phyloP scores from a whole-genome alignment of 2,888 invertebrate species.

The Andricus quercusramuli region DNA sequence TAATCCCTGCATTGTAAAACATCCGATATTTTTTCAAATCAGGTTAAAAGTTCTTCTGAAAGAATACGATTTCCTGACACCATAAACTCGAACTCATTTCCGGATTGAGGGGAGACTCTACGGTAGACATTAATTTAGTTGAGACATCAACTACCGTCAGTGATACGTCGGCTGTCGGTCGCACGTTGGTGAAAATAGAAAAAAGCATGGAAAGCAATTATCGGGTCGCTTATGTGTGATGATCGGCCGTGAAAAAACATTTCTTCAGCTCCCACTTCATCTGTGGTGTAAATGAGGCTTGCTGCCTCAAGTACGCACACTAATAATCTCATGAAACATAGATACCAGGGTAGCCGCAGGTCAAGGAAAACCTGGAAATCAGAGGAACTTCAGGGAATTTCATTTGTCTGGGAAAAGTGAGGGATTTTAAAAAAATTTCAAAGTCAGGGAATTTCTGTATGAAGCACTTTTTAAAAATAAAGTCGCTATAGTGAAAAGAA shows the following conservation, averaged over 20 bases:
- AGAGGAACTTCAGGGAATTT: too few relatives aligned
- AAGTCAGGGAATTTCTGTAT: too few relatives aligned
- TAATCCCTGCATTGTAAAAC: neutral
- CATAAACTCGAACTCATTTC: neutral
- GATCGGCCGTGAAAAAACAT: neutral
- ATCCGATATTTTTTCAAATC: neutral
- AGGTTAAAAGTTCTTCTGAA: neutral
- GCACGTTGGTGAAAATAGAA: constrained; percentile 16
- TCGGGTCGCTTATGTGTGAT: neutral
- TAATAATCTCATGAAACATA: neutral
- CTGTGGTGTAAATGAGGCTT: neutral
- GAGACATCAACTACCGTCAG: constrained; percentile 5
- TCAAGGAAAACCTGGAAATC: too few relatives aligned
- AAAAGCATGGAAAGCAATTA: constrained; percentile 18
- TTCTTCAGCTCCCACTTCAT: neutral
- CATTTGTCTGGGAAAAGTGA: too few relatives aligned
- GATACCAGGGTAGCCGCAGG: too few relatives aligned
- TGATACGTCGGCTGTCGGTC: constrained; percentile 3
- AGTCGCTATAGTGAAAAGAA: too few relatives aligned
- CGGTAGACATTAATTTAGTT: constrained; percentile 1
- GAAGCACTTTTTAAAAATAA: too few relatives aligned
- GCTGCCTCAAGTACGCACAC: neutral
- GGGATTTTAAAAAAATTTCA: too few relatives aligned
- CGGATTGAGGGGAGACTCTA: neutral
- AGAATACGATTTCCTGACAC: neutral